phyloP scores from a whole-genome alignment of 2,797 vertebrate genomes.

The Chaetodon trifasciatus region DNA sequence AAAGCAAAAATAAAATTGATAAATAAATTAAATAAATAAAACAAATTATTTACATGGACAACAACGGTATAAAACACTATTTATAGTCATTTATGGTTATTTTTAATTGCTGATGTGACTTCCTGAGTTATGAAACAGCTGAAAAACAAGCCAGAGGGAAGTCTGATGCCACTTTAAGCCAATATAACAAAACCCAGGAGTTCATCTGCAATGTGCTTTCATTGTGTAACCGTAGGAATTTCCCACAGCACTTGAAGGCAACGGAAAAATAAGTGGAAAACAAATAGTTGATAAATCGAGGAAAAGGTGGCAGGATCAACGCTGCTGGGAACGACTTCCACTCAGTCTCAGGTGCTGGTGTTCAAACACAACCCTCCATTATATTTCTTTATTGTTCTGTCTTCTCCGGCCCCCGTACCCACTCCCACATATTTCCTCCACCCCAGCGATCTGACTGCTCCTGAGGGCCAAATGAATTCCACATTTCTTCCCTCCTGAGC shows the following conservation, averaged over 20 bases:
- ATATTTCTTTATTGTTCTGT: slow-evolving; percentile 51
- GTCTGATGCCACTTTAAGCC: background rate
- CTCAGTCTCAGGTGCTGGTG: slow-evolving; percentile 22
- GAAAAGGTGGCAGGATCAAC: slow-evolving; percentile 31
- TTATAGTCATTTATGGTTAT: background rate
- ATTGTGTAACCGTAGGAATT: background rate
- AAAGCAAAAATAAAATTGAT: no score
- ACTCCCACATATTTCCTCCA: slow-evolving; percentile 63
- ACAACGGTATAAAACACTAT: background rate
- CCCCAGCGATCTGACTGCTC: slow-evolving; percentile 37
- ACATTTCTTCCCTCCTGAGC: slow-evolving; percentile 91
- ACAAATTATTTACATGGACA: background rate
- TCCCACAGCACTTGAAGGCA: slow-evolving; percentile 33
- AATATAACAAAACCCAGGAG: background rate
- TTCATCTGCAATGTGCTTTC: background rate
- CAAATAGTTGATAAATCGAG: slow-evolving; percentile 17
- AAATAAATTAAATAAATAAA: background rate
- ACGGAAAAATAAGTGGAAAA: slow-evolving; percentile 14
- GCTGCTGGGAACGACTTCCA: slow-evolving; percentile 21
- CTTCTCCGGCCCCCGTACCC: slow-evolving; percentile 43
- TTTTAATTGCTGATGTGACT: background rate
- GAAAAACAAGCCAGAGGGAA: background rate
- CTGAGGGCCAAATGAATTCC: slow-evolving; percentile 90
- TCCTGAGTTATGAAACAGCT: background rate
- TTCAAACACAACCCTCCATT: slow-evolving; percentile 50